phyloP scores from a whole-genome alignment of 2,888 invertebrate genomes.

The Drosophila mulleri region DNA sequence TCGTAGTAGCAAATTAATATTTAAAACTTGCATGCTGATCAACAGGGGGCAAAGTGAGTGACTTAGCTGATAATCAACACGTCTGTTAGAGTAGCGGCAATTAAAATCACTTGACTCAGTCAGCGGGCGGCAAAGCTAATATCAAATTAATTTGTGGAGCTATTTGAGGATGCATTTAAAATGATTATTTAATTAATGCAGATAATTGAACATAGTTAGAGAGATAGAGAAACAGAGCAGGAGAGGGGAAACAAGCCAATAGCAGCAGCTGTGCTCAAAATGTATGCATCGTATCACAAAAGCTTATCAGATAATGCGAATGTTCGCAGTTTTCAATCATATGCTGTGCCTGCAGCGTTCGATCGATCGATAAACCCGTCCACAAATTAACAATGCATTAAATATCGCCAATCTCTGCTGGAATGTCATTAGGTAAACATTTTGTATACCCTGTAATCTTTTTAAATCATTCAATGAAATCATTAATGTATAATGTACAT shows the following conservation, averaged over 20 bases:
- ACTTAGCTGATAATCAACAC: conserved; percentile 19
- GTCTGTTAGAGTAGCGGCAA: conserved; percentile 40
- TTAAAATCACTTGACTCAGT: conserved; percentile 62
- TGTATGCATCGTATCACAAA: conserved; percentile 2
- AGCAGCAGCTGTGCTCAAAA: conserved; percentile 4
- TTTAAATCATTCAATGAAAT: not conserved
- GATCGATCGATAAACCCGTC: conserved; percentile 16
- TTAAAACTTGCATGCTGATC: not conserved
- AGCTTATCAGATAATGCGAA: not conserved
- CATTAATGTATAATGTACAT: too few relatives aligned
- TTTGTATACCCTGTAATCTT: not conserved
- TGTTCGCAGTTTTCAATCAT: conserved; percentile 34
- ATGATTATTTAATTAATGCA: conserved; percentile 74
- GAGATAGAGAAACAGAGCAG: not conserved
- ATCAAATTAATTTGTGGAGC: conserved; percentile 72
- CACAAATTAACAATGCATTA: conserved; percentile 10
- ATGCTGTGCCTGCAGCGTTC: not conserved
- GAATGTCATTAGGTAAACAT: not conserved
- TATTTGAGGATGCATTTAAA: conserved; percentile 67
- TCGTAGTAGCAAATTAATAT: not conserved
- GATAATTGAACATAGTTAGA: conserved; percentile 52
- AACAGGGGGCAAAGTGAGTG: not conserved
- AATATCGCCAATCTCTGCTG: not conserved
- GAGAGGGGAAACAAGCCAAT: not conserved
- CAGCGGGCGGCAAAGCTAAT: conserved; percentile 51